Percentiles rank a stretch among this genome's conserved stretches.
Evolutionary conservation across 1,140 invertebrate genomes (phyloP).

Genomic region (Zaprionus ghesquierei): DNA sequence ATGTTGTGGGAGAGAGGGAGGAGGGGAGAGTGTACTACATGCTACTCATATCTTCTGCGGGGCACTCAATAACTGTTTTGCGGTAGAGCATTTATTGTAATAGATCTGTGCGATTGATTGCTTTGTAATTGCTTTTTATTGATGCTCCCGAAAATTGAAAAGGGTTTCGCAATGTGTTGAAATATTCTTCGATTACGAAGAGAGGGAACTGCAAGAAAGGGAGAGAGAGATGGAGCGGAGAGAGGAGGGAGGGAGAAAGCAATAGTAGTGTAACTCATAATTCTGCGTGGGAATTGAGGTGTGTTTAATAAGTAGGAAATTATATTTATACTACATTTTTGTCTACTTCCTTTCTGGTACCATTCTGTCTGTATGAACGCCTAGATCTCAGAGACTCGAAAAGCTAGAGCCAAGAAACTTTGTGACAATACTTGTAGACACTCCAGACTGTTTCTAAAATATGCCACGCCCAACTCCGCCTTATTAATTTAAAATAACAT

Average conservation of each 20-base stretch:
- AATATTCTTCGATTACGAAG: neutral
- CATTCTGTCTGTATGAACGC: too few species aligned
- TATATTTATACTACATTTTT: too few species aligned
- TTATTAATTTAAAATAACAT: too few species aligned
- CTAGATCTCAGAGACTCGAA: too few species aligned
- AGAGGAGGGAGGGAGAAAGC: too few species aligned
- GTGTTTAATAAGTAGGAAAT: too few species aligned
- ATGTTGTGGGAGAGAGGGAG: slow-evolving; percentile 3
- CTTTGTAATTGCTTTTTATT: slow-evolving; percentile 68
- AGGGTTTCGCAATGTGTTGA: neutral
- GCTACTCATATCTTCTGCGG: neutral
- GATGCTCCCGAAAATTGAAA: slow-evolving; percentile 2
- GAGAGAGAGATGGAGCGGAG: neutral
- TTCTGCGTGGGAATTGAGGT: neutral
- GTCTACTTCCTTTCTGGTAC: too few species aligned
- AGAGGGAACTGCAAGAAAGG: neutral
- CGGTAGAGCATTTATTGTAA: slow-evolving; percentile 33
- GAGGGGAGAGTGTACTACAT: neutral
- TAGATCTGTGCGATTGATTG: slow-evolving; percentile 50
- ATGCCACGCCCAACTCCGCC: too few species aligned
- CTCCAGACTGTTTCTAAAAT: too few species aligned
- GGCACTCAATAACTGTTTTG: slow-evolving; percentile 31
- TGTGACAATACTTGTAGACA: too few species aligned
- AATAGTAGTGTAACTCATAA: too few species aligned
- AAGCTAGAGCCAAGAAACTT: too few species aligned